These are phyloP conservation scores for Osmerus eperlanus DNA, from an alignment of 2,113 vertebrate species.

Conservation along the genomic window DNA sequence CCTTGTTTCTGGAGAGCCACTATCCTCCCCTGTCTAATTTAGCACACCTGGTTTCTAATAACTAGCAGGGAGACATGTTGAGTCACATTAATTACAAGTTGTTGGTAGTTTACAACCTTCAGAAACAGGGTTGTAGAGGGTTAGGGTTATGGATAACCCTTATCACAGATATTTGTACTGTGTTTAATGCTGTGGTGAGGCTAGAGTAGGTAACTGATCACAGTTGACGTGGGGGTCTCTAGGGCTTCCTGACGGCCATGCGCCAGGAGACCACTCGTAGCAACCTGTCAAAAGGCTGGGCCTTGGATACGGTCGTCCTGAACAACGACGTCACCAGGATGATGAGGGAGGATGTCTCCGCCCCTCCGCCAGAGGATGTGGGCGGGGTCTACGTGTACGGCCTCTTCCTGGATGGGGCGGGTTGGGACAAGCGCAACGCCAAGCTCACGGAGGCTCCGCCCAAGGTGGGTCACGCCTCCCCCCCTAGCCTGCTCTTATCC, in stretches of 20 bases:
- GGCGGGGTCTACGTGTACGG: constrained; percentile 81
- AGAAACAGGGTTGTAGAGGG: no score
- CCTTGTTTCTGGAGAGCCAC: no score
- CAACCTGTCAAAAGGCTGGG: constrained; percentile 78
- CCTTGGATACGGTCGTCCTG: constrained; percentile 77
- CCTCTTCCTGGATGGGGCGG: constrained; percentile 79
- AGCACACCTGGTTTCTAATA: no score
- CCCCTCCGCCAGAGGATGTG: constrained; percentile 72
- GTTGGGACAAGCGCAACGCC: constrained; percentile 75
- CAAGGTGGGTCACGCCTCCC: constrained; percentile 59
- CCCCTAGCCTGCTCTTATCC: neutral
- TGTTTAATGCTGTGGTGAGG: neutral
- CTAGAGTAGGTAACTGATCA: no score
- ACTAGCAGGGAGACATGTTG: no score
- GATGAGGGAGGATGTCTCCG: constrained; percentile 78
- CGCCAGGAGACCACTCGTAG: constrained; percentile 78
- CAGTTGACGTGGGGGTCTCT: neutral
- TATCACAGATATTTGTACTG: neutral
- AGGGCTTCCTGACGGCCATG: constrained; percentile 84
- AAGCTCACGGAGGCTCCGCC: constrained; percentile 70
- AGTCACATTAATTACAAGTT: no score
- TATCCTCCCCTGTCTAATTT: no score
- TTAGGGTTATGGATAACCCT: no score
- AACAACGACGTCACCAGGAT: constrained; percentile 78
- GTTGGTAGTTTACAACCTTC: no score